A percentile compares a stretch with the other conserved stretches of the same genome.
These are phyloP conservation scores for Sardina pilchardus DNA, from an alignment of 2,113 vertebrate genomes.

Conservation along the genomic window DNA sequence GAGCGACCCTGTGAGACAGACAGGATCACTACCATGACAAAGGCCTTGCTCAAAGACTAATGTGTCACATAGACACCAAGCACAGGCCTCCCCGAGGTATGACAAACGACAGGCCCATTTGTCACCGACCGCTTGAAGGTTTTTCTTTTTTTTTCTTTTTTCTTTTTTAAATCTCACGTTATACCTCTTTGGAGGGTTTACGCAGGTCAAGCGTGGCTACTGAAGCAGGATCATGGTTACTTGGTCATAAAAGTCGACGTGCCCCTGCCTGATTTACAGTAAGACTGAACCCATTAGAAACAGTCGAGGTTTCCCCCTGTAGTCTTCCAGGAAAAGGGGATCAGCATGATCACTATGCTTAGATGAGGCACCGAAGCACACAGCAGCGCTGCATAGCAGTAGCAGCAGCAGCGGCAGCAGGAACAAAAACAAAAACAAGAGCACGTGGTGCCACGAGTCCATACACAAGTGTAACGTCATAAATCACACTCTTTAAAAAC, in stretches of 20 bases:
- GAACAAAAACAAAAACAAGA: not conserved
- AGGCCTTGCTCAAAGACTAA: not conserved
- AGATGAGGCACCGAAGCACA: not conserved
- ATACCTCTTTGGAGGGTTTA: not conserved
- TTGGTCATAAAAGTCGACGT: not conserved
- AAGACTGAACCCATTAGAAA: not conserved
- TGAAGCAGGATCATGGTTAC: not conserved
- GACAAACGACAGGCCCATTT: not conserved
- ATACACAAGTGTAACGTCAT: not conserved
- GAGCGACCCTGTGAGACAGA: too few relatives aligned
- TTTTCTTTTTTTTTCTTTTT: not conserved
- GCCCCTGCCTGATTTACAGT: slow-evolving; percentile 17
- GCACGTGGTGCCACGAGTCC: not conserved
- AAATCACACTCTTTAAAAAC: not conserved
- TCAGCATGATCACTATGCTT: not conserved
- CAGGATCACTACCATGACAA: not conserved
- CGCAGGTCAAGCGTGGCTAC: not conserved
- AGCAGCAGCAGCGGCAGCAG: not conserved
- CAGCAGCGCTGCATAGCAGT: not conserved
- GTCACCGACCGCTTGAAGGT: slow-evolving; percentile 11
- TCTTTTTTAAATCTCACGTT: not conserved
- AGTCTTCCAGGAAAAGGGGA: not conserved
- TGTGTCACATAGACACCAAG: not conserved
- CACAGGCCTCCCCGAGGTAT: not conserved
- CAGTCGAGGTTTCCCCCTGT: not conserved